Base-by-base conservation (phyloP, 2,888 invertebrate genomes). In the Andrena fulva region DNA sequence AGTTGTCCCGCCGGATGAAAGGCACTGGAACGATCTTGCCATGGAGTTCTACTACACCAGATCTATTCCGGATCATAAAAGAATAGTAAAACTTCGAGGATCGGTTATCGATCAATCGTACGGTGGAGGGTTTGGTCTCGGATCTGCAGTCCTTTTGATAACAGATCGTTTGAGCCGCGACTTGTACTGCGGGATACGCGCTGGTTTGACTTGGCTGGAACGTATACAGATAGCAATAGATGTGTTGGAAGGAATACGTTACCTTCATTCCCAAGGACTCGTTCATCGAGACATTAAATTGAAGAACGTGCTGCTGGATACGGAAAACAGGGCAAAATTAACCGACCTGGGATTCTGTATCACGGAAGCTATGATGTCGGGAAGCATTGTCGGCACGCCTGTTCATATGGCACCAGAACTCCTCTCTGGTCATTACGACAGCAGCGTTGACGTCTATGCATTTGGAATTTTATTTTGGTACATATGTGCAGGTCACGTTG, bases 391-490 rank as follows among this genome's bases (percentile, higher is more conserved):
- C 31, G 98, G 97, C 63, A 97, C 97, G 3, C 98, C 98, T 0
- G 97, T 98, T 78, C 98, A 98, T 93, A 98, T 98, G 98, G 98
- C 98, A 12, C 98, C 98, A 0, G 98, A 98, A 93, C 95, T 98
- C 69, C 95, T 98, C 80, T 96, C 96, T 16, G 97, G 98, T 0
- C 96, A 96, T 82, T 98, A 98, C 91, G 97, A 97, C 92, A 96
- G 96, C 82, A 96, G 96, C 80, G 98, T 98, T 8, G 98, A 98
- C 91, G 97, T 98, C 0, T 98, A 98, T 92, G 98, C 98, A 0
- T 98, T 98, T 92, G 98, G 98, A 5, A 97, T 98, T 80, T 94
- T 98, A 56, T 98, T 98, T 94, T 98, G 98, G 98, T 98, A 98
- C 90, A 95, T 98, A 73, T 98, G 98, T 93, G 97, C 98, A 0